Base-by-base conservation (phyloP, 2,888 invertebrate species). In the Acrobeloides nanus region DNA sequence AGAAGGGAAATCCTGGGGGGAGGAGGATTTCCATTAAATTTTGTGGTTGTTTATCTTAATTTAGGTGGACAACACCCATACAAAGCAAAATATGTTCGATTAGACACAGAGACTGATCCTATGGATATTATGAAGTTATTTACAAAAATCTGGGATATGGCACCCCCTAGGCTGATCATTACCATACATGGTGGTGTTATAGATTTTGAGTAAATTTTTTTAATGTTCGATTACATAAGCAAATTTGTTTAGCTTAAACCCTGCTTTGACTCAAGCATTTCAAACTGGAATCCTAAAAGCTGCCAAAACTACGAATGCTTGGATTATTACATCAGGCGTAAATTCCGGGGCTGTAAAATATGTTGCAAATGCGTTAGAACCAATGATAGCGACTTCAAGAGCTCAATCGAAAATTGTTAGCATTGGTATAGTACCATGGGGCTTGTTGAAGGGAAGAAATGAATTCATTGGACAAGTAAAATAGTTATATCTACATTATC, bases 381-480 rank as follows among this genome's bases (percentile, higher is more conserved):
- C n/a, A n/a, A n/a, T n/a, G n/a, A n/a, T n/a, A n/a, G n/a, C n/a
- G n/a, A n/a, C n/a, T n/a, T n/a, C n/a, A n/a, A n/a, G n/a, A n/a
- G n/a, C n/a, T n/a, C 24, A 38, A 42, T 33, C 43, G n/a, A 52
- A 53, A 15, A 77, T 93, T 26, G 86, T 92, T 65, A 89, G 89
- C 74, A 87, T 97, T 72, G 97, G 95, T 21, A 89, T 97, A 61
- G 90, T 93, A 0, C 93, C 95, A 3, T 97, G 95, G 95, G 95
- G 95, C 53, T 87, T 95, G 72, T 85, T 61, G 38, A 67, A 68
- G 48, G 63, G 66, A 35, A 38, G 66, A 24, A 64, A 67, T 6
- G 67, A 62, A 7, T 57, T 69, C 4, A 39, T 62, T 6, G 69
- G 69, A 37, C 39, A 38, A 44, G 60, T 54, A 4, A n/a, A n/a